Percentiles rank a stretch among this genome's conserved stretches.
Conservation (phyloP, 2,113 vertebrate species). For the Nothocercus nigrocapillus region DNA sequence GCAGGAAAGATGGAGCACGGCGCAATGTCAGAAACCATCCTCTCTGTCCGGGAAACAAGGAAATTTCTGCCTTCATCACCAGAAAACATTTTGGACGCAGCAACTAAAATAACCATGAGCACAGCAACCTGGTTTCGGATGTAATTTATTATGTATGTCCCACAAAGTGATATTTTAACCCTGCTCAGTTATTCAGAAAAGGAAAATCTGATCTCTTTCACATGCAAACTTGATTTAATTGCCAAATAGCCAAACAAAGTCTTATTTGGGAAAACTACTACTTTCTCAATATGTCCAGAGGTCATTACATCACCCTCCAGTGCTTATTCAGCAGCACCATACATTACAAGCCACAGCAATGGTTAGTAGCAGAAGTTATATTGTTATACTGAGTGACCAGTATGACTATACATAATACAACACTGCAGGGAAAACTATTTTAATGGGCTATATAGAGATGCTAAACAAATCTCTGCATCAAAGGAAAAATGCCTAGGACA, state of each 20-base stretch:
- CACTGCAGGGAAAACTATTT: background rate
- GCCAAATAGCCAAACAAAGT: background rate
- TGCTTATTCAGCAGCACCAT: background rate
- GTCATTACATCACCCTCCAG: background rate
- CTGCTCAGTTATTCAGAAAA: background rate
- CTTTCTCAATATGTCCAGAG: background rate
- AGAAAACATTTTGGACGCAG: background rate
- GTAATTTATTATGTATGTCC: background rate
- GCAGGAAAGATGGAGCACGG: background rate
- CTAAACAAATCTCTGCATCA: background rate
- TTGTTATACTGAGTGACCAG: fast-evolving
- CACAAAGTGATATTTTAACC: background rate
- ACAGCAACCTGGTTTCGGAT: background rate
- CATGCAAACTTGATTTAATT: background rate
- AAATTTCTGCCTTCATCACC: background rate
- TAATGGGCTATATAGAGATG: background rate
- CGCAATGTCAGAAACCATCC: fast-evolving
- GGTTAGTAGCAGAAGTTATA: background rate
- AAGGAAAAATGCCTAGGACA: background rate
- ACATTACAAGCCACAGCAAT: background rate
- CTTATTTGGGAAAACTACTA: background rate
- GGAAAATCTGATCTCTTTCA: background rate
- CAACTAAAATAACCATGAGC: background rate
- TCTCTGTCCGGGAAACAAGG: background rate
- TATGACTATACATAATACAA: background rate